Evolutionary conservation across 2,113 vertebrate genomes (phyloP), one percentile per base, ranked within the genome.

Genomic region (Petrocephalus microphthalmus): DNA sequence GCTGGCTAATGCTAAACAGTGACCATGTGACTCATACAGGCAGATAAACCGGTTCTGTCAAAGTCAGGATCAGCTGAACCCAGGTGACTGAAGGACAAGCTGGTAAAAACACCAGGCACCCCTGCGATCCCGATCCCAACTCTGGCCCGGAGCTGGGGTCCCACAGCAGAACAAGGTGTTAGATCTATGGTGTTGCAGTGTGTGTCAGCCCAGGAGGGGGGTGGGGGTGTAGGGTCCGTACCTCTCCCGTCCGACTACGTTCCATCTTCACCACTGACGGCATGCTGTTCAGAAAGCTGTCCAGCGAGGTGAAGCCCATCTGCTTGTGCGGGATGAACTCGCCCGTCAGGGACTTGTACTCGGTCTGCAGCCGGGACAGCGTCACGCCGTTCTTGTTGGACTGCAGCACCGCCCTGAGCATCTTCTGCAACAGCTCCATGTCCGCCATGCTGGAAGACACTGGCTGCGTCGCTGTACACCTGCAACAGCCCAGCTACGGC

Each of bases 401-500:
- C 92, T 97, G 97, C 45, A 99, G 95, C 51, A 98, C 97, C 83
- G 97, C 95, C 89, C 97, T 93, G 52, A 99, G 90, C 91, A 97
- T 96, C 92, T 98, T 99, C 60, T 96, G 95, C 52, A 96, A 92
- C 54, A 96, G 92, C 71, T 96, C 95, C 6, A 92, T 91, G 78
- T 98, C 96, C 84, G 95, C 92, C 97, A 98, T 98, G 92, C 97
- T 96, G 89, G 91, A 84, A 37, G 56, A 60, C 17, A 85, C 47
- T 8, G 49, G n/a, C 29, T 0, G 25, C 51, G 54, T 83, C 45
- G 22, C 33, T 3, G 13, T 54, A 78, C 71, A 78, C 37, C 29
- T 42, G 71, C 33, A 74, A 33, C 4, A 74, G 33, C 13, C 33
- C 67, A 22, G 67, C 10, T 8, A 64, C 10, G 57, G 57, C 57